These are phyloP conservation scores for Drosophila triauraria DNA, from an alignment of 1,140 invertebrate genomes.

Conservation along the genomic window DNA sequence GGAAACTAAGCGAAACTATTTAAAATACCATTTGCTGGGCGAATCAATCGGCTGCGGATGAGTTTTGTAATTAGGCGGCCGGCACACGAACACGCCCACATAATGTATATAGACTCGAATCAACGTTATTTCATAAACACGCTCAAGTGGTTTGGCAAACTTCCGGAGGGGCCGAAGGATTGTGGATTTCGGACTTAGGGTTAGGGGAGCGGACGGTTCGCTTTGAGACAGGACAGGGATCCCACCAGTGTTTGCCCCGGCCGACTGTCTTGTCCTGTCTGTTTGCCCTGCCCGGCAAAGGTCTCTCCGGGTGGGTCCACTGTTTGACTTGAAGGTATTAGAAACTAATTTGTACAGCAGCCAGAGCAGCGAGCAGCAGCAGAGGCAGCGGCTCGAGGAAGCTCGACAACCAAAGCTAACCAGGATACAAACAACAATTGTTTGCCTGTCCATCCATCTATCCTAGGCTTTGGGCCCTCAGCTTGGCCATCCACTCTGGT, in stretches of 20 bases:
- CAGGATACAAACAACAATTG: constrained; percentile 80
- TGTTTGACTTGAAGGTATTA: constrained; percentile 83
- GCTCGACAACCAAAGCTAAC: constrained; percentile 50
- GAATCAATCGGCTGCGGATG: constrained; percentile 69
- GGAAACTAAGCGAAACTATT: constrained; percentile 68
- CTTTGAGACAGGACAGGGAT: constrained; percentile 19
- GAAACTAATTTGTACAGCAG: constrained; percentile 81
- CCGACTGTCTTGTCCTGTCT: constrained; percentile 23
- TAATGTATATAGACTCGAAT: constrained; percentile 33
- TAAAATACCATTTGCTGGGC: constrained; percentile 76
- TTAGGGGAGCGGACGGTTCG: neutral
- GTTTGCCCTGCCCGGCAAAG: constrained; percentile 47
- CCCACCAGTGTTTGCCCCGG: constrained; percentile 49
- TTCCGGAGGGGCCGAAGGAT: constrained; percentile 29
- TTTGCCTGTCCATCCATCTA: constrained; percentile 67
- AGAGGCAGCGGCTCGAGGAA: constrained; percentile 5
- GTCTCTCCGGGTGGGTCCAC: constrained; percentile 44
- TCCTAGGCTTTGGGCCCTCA: constrained; percentile 64
- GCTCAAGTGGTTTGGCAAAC: constrained; percentile 77
- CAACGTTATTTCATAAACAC: constrained; percentile 70
- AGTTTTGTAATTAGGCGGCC: constrained; percentile 73
- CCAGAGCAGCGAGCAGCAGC: constrained; percentile 48
- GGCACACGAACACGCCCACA: constrained; percentile 13
- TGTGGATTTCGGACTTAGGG: constrained; percentile 6
- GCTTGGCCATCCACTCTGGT: constrained; percentile 43